These are phyloP conservation scores for Cheilosia variabilis DNA, from an alignment of 2,888 invertebrate species.

Conservation along the genomic window DNA sequence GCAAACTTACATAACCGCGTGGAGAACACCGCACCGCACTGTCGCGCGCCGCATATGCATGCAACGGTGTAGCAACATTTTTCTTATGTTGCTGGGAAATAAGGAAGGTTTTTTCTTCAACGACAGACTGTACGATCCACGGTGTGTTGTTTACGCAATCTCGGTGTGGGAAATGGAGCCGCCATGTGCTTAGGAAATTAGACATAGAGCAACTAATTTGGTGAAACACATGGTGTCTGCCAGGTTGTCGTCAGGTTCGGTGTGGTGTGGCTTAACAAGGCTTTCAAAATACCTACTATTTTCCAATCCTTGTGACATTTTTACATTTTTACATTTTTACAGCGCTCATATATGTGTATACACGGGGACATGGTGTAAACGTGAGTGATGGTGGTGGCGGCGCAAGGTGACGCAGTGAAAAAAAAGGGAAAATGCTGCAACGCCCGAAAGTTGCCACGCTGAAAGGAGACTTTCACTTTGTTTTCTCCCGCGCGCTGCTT, in stretches of 20 bases:
- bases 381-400: constrained; percentile 47
- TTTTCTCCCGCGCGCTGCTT: constrained; percentile 61
- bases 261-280: constrained; percentile 56
- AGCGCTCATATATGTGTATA: constrained; percentile 13
- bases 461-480: constrained; percentile 73
- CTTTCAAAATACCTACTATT: constrained; percentile 53
- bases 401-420: constrained; percentile 20
- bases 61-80: constrained; percentile 67
- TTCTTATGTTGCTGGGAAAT: constrained; percentile 27
- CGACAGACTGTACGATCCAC: constrained; percentile 53
- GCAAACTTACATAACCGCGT: constrained; percentile 55
- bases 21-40: not conserved
- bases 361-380: constrained; percentile 31
- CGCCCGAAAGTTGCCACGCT: constrained; percentile 64
- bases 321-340: constrained; percentile 47
- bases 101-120: constrained; percentile 43
- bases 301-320: constrained; percentile 72
- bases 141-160: constrained; percentile 61
- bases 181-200: constrained; percentile 69
- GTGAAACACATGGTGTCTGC: constrained; percentile 34
- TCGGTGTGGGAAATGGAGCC: constrained; percentile 56
- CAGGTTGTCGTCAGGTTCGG: constrained; percentile 21
- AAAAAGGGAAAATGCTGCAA: constrained; percentile 66
- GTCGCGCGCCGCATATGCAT: not conserved
- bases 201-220: constrained; percentile 54